A percentile compares a stretch with the other conserved stretches of the same genome.
Evolutionary conservation across 2,888 invertebrate genomes (phyloP).

Genomic region (Cantharis rustica): DNA sequence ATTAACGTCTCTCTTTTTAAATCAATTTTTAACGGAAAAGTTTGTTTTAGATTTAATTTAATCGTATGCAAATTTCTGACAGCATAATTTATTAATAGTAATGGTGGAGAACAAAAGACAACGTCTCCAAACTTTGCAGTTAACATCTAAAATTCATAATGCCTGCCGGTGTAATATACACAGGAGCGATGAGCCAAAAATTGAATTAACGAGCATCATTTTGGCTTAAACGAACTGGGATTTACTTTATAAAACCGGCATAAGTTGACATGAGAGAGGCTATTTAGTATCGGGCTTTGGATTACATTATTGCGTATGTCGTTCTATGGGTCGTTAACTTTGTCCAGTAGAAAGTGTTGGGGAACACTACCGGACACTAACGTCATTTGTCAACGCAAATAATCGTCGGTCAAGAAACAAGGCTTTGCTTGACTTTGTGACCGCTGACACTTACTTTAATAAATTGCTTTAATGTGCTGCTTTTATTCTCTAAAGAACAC

Average conservation of each 20-base stretch:
- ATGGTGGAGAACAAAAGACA: slow-evolving; percentile 29
- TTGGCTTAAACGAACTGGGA: slow-evolving; percentile 17
- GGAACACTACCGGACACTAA: slow-evolving; percentile 41
- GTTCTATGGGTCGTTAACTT: slow-evolving; percentile 43
- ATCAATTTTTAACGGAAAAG: slow-evolving; percentile 1
- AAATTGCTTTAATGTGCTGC: slow-evolving; percentile 27
- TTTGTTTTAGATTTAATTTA: slow-evolving; percentile 9
- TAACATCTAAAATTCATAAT: slow-evolving; percentile 31
- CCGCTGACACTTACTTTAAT: slow-evolving; percentile 28
- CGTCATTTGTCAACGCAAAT: slow-evolving; percentile 44
- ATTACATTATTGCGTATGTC: slow-evolving; percentile 30
- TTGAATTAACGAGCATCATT: slow-evolving; percentile 27
- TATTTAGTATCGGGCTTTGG: slow-evolving; percentile 11
- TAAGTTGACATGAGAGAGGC: background rate
- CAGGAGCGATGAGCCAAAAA: slow-evolving; percentile 29
- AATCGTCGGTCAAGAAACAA: slow-evolving; percentile 34
- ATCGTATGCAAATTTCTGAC: slow-evolving; percentile 19
- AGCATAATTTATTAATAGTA: slow-evolving; percentile 26
- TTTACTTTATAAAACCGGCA: slow-evolving; percentile 19
- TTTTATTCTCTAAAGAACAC: slow-evolving; percentile 23
- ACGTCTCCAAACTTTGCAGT: slow-evolving; percentile 27
- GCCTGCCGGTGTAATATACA: slow-evolving; percentile 24
- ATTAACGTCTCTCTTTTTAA: background rate
- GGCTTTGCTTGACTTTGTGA: slow-evolving; percentile 22
- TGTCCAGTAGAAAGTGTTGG: slow-evolving; percentile 46